Percentiles rank a stretch among this genome's conserved stretches.
Evolutionary conservation across 1,140 invertebrate genomes (phyloP).

Genomic region (Drosophila setifemur): DNA sequence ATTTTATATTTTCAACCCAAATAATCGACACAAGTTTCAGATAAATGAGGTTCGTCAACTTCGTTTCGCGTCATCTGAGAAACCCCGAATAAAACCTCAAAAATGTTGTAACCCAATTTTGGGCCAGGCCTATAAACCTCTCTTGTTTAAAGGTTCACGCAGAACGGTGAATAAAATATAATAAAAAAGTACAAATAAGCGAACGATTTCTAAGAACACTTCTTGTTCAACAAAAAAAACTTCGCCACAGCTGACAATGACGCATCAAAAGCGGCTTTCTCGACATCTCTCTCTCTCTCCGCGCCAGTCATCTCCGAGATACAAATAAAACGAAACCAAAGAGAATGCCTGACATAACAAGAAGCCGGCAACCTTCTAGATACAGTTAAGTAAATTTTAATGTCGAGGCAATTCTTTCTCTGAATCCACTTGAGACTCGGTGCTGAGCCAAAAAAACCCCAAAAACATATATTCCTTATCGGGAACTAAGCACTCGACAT

Average conservation of each 20-base stretch:
- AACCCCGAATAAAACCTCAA: conserved; percentile 3
- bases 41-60: conserved; percentile 9
- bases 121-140: conserved; percentile 45
- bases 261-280: conserved; percentile 61
- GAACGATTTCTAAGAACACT: conserved; percentile 59
- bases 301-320: conserved; percentile 30
- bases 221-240: conserved; percentile 36
- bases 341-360: background rate
- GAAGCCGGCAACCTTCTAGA: conserved; percentile 55
- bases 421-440: conserved; percentile 49
- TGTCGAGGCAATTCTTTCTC: conserved; percentile 62
- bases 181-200: conserved; percentile 46
- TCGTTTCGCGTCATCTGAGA: conserved; percentile 11
- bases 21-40: no score
- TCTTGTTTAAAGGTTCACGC: conserved; percentile 23
- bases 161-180: conserved; percentile 16
- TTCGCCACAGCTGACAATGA: conserved; percentile 39
- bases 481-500: conserved; percentile 56
- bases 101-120: conserved; percentile 44
- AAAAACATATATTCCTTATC: conserved; percentile 37
- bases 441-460: conserved; percentile 17
- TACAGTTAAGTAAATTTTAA: conserved; percentile 76
- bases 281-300: conserved; percentile 1
- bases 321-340: conserved; percentile 49
- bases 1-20: no score